Base-by-base conservation (phyloP, 2,797 vertebrate species). In the Discoglossus pictus region DNA sequence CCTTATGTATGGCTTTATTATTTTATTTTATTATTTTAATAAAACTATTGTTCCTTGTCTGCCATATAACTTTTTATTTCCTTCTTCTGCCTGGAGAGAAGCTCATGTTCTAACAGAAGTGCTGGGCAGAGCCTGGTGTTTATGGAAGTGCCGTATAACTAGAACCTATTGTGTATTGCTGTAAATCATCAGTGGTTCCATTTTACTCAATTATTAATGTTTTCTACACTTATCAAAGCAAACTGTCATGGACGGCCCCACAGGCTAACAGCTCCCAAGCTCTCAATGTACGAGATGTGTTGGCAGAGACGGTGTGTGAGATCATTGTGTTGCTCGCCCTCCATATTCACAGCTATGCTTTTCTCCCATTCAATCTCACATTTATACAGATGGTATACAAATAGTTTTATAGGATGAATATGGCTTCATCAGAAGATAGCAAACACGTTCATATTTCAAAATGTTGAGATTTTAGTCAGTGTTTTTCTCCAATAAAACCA, bases 291-390 rank as follows among this genome's bases (percentile, higher is more conserved):
- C 43, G 56, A 46, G 25, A 25, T 60, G 43, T 34, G 17, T 60
- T 60, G 56, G 56, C 56, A 60, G 42, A 13, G 56, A n/a, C 16
- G 35, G 17, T 47, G 42, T 43, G 23, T 35, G 43, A 47, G 42
- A 47, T 46, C 56, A 35, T 20, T 60, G 56, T 46, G 27, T 27
- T 46, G 35, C 42, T 46, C 35, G 39, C 16, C 42, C 34, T 47
- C n/a, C n/a, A n/a, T 31, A 42, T 59, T 59, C 55, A 59, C 24
- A 38, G 38, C 36, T 56, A 21, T 16, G 15, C 53, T 25, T 13
- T 40, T 40, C 18, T 43, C 15, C 15, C 7, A 43, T 16, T 43
- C n/a, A 13, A 43, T 20, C 20, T 11, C 17, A 46, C 43, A 46
- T 46, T 46, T n/a, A n/a, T n/a, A n/a, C n/a, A n/a, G n/a, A n/a